phyloP scores from a whole-genome alignment of 2,888 invertebrate genomes.

The Conomelus anceps region DNA sequence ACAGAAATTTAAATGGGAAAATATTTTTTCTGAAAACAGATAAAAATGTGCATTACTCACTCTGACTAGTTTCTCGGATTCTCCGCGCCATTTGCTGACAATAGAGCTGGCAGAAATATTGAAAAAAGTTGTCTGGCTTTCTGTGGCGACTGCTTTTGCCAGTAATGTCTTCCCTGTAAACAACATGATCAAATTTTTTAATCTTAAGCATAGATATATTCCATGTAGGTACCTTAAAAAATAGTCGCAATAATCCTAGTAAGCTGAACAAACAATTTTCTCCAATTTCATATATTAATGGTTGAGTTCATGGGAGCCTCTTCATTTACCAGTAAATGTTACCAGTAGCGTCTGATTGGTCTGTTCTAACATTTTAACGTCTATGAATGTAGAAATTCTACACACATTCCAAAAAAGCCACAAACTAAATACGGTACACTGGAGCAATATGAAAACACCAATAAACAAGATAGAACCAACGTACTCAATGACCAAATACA shows the following conservation, averaged over 20 bases:
- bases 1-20: not conserved
- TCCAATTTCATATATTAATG: not conserved
- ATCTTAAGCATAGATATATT: not conserved
- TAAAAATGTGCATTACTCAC: slow-evolving; percentile 43
- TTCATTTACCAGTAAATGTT: no score
- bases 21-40: not conserved
- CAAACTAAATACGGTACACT: no score
- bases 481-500: no score
- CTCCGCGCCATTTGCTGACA: slow-evolving; percentile 94
- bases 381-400: no score
- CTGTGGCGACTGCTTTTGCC: slow-evolving; percentile 80
- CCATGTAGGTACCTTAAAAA: not conserved
- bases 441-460: no score
- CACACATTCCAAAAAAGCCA: no score
- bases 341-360: no score
- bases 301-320: no score
- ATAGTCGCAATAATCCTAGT: no score
- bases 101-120: slow-evolving; percentile 84
- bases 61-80: slow-evolving; percentile 87
- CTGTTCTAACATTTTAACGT: no score
- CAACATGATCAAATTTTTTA: not conserved
- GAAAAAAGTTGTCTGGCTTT: slow-evolving; percentile 75
- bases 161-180: slow-evolving; percentile 71
- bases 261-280: no score
- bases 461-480: no score